A percentile compares a stretch with the other conserved stretches of the same genome.
Evolutionary conservation across 23 tunicate genomes (phyloP).

Genomic region (Styela plicata): DNA sequence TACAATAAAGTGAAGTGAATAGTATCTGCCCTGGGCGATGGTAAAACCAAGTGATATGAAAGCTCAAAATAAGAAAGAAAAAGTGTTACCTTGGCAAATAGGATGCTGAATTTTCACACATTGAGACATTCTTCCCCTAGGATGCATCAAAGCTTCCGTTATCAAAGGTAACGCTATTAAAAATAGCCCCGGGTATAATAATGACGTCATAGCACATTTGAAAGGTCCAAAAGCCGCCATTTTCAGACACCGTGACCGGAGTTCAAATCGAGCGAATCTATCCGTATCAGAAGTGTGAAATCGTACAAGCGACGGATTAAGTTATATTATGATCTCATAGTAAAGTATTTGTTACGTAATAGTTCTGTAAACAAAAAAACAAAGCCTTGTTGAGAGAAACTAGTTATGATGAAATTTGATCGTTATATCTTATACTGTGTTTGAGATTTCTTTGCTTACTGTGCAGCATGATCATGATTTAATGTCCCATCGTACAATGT

Average conservation of each 20-base stretch:
- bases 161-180: constrained; percentile 5
- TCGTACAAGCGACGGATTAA: background rate
- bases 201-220: constrained; percentile 6
- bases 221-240: constrained; percentile 7
- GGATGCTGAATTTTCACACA: background rate
- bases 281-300: background rate
- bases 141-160: background rate
- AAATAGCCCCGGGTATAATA: background rate
- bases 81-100: constrained; percentile 1
- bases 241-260: constrained; percentile 14
- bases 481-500: no score
- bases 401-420: no score
- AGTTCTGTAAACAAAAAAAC: background rate
- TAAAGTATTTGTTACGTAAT: background rate
- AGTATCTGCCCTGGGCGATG: no score
- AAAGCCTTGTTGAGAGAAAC: no score
- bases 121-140: background rate
- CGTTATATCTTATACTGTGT: no score
- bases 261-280: background rate
- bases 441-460: no score
- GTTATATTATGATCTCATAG: background rate
- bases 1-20: no score
- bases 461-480: no score
- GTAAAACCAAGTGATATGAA: no score
- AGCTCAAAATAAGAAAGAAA: no score